Conservation (phyloP, 2,888 invertebrate genomes). For the Biston stratarius region DNA sequence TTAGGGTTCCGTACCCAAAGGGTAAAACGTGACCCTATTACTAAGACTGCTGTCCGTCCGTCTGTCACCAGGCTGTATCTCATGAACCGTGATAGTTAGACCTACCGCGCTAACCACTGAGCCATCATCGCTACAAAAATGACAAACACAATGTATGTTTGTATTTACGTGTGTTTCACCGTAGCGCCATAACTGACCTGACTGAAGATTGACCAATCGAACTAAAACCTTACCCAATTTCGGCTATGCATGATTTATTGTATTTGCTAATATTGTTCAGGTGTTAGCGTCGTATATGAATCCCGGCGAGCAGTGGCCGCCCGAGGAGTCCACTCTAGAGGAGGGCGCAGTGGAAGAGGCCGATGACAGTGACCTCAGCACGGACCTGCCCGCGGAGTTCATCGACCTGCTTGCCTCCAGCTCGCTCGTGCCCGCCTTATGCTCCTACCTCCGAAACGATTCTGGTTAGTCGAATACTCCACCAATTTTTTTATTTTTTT, state of each 20-base stretch:
- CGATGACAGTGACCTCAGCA: conserved; percentile 54
- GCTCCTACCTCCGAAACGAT: conserved; percentile 96
- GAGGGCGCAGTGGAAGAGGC: conserved; percentile 56
- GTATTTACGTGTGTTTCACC: too few species aligned
- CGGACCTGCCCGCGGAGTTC: conserved; percentile 89
- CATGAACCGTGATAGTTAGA: too few species aligned
- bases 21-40: too few species aligned
- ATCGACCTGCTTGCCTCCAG: conserved; percentile 92
- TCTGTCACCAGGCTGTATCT: too few species aligned
- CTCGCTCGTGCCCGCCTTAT: conserved; percentile 94
- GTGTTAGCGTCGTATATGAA: conserved; percentile 96
- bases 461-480: conserved; percentile 86
- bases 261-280: conserved; percentile 59
- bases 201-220: not conserved
- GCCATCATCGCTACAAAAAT: too few species aligned
- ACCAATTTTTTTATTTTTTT: not conserved
- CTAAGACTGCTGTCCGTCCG: too few species aligned
- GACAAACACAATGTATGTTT: too few species aligned
- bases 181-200: too few species aligned
- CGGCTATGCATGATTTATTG: too few species aligned
- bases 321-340: conserved; percentile 78
- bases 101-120: too few species aligned
- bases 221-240: not conserved
- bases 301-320: conserved; percentile 87
- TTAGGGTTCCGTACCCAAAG: too few species aligned